Evolutionary conservation across 2,797 vertebrate genomes (phyloP), one percentile per base, ranked within the genome.

Genomic region (Coilia nasus): DNA sequence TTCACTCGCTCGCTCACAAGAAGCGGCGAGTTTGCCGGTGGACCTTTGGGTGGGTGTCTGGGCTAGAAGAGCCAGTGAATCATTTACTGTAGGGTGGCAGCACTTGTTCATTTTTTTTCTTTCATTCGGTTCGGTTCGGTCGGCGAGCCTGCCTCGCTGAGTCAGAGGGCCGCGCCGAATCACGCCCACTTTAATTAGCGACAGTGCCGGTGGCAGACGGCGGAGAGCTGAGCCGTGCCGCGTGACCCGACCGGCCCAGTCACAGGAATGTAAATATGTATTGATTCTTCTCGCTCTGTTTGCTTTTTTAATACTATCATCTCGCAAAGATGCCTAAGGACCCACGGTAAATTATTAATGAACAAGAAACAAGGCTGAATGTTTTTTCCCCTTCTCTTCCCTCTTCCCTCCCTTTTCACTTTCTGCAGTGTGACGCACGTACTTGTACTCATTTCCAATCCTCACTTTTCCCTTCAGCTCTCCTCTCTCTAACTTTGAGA

Each of bases 271-370:
- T 86, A 89, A 89, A 90, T 88, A 90, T 87, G 84, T 83, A 87
- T 88, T 85, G 84, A 89, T 90, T 88, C 28, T 35, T 88, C 86
- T 64, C 88, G 83, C 86, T 88, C 84, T 88, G 89, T 89, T 90
- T 90, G 83, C 85, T 87, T 89, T 88, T 87, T 82, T 87, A 87
- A 84, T 87, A 84, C 83, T 83, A 88, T 89, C 82, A 84, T 84
- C 60, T 83, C 4, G 10, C 3, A 47, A 47, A 82, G 86, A 86
- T 88, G 88, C 88, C 83, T 47, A 82, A 85, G 82, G 64, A 54
- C 59, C 75, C 11, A 12, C 5, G 6, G 56, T 81, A 57, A 85
- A 81, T 81, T 81, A 85, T 85, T 81, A 81, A 81, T 81, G 35
- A 47, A 56, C 56, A 3, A 21, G 35, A 71, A 71, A 71, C 64